A percentile compares a stretch with the other conserved stretches of the same genome.
Evolutionary conservation across 2,113 vertebrate genomes (phyloP).

Genomic region (Phyllostomus discolor): DNA sequence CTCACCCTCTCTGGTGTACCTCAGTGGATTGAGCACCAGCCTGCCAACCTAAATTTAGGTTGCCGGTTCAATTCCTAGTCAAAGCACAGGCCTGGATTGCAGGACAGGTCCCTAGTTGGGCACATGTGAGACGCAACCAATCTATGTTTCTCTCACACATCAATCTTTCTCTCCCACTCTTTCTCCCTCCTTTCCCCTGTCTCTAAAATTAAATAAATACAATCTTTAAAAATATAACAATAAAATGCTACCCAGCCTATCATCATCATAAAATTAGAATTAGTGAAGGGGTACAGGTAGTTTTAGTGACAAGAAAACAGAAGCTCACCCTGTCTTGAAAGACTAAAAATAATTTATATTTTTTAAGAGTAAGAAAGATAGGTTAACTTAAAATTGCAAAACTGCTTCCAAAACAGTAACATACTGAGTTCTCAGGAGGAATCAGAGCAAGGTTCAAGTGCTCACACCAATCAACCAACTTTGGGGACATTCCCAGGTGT

Average conservation of each 20-base stretch:
- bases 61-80: no score
- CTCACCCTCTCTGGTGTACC: no score
- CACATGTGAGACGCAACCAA: no score
- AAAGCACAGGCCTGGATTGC: no score
- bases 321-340: background rate
- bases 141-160: no score
- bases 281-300: background rate
- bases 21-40: no score
- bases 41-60: no score
- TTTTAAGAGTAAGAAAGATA: background rate
- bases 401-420: slow-evolving; percentile 7
- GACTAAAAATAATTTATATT: background rate
- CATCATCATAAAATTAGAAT: background rate
- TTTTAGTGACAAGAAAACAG: background rate
- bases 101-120: no score
- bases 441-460: background rate
- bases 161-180: no score
- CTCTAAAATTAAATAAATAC: no score
- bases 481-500: background rate
- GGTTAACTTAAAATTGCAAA: background rate
- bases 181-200: no score
- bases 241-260: background rate
- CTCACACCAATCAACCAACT: background rate
- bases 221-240: background rate
- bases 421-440: background rate